Percentiles rank a stretch among this genome's conserved stretches.
Conservation (phyloP, 2,797 vertebrate species). For the Gadopsis bispinosus region DNA sequence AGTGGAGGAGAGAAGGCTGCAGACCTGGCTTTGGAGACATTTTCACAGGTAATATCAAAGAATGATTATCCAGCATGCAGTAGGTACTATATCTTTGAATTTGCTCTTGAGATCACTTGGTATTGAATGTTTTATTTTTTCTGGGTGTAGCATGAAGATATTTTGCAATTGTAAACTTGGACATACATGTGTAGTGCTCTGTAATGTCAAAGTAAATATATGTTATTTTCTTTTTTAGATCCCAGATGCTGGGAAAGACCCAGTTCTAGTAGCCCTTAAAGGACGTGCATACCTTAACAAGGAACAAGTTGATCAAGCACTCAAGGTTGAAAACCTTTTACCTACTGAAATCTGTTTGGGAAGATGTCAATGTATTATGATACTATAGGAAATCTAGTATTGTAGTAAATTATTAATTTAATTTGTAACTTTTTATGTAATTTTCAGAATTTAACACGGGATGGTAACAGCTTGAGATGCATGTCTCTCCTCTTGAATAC, state of each 20-base stretch:
- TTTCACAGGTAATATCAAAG: conserved; percentile 86
- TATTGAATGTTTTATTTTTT: not conserved
- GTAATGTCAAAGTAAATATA: not conserved
- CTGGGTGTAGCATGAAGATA: not conserved
- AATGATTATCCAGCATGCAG: not conserved
- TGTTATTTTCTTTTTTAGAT: conserved; percentile 82
- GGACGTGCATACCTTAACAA: conserved; percentile 89
- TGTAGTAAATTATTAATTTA: not conserved
- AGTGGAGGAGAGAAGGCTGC: conserved; percentile 81
- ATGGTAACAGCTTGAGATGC: not conserved
- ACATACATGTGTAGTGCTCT: not conserved
- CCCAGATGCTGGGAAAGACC: conserved; percentile 85
- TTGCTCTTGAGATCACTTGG: not conserved
- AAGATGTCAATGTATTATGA: not conserved
- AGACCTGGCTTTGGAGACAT: conserved; percentile 87
- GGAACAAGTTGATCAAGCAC: conserved; percentile 86
- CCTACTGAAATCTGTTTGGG: not conserved
- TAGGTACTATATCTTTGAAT: not conserved
- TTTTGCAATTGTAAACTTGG: not conserved
- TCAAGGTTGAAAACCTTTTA: conserved; percentile 84
- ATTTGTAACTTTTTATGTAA: not conserved
- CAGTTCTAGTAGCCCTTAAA: conserved; percentile 85
- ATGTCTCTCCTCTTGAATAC: not conserved
- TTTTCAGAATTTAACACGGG: not conserved
- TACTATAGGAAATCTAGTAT: not conserved